Percentiles rank a stretch among this genome's conserved stretches.
phyloP scores from a whole-genome alignment of 2,888 invertebrate genomes.

The Pristionchus arcanus region DNA sequence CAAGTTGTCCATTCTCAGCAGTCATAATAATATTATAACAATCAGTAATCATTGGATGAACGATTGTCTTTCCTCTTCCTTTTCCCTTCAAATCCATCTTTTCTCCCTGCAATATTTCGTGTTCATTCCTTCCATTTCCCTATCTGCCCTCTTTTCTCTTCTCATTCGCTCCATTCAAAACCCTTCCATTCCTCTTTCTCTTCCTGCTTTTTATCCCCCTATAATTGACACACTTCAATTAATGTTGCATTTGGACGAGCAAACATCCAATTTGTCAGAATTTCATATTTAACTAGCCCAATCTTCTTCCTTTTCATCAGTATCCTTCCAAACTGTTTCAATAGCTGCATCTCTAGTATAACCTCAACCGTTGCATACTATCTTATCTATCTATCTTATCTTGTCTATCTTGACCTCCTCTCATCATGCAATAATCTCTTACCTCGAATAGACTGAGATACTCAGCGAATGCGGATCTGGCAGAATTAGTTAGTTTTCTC shows the following conservation, averaged over 20 bases:
- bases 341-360: slow-evolving; percentile 7
- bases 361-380: background rate
- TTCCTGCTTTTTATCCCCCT: slow-evolving; percentile 22
- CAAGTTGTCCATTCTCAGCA: slow-evolving; percentile 59
- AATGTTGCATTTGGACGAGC: slow-evolving; percentile 43
- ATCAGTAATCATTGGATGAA: slow-evolving; percentile 65
- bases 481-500: slow-evolving; percentile 86
- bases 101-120: slow-evolving; percentile 1
- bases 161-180: background rate
- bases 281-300: slow-evolving; percentile 24
- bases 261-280: slow-evolving; percentile 46
- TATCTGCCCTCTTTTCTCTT: background rate
- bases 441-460: slow-evolving; percentile 86
- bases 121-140: slow-evolving; percentile 2
- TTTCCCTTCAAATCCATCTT: slow-evolving; percentile 52
- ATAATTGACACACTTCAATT: slow-evolving; percentile 40
- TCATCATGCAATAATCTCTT: background rate
- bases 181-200: background rate
- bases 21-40: slow-evolving; percentile 65
- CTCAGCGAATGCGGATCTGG: slow-evolving; percentile 90
- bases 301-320: slow-evolving; percentile 15
- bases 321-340: background rate
- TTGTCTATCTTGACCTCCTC: background rate
- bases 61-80: slow-evolving; percentile 29
- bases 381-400: too few relatives aligned